Evolutionary conservation across 2,797 vertebrate species (phyloP), one percentile per base, ranked within the genome.

Genomic region (Helarctos malayanus): DNA sequence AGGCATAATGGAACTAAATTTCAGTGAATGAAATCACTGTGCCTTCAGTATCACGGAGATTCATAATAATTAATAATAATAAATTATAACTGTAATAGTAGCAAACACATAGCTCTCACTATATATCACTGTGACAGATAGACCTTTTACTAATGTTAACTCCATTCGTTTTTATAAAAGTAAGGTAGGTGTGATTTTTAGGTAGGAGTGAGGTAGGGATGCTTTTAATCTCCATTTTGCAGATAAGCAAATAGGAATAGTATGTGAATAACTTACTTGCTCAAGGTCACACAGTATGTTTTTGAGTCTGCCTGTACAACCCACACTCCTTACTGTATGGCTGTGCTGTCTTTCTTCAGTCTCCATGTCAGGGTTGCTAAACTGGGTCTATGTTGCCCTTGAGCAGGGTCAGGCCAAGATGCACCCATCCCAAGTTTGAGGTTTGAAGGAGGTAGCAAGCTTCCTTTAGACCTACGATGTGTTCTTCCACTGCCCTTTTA

Each of bases 281-380:
- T 56, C 47, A 82, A 63, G 21, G 35, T 82, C 47, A 41, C 78
- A 35, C 21, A 15, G 12, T 45, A 19, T 3, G 3, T 54, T 75
- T 59, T 81, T 35, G 47, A 71, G 59, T 73, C 76, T 88, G n/a
- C 54, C 14, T 88, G 73, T 88, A 82, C 57, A 45, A 54, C 16
- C 35, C 3, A 4, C 14, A 2, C 7, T 14, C 5, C 10, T 14
- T 49, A 52, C 45, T 35, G 7, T 45, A 27, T 0, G 1, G 56
- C 5, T 69, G 14, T n/a, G 52, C 15, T n/a, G 19, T 32, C 45
- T 91, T 69, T 82, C 45, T 94, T 61, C 11, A 27, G 12, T 12
- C 27, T 7, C 7, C 6, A 3, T 4, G 15, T 54, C 38, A 35
- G 56, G 16, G 15, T 21, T 45, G 35, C 27, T 54, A 63, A 82